phyloP scores from a whole-genome alignment of 2,797 vertebrate species.

The Malacoraja senta region DNA sequence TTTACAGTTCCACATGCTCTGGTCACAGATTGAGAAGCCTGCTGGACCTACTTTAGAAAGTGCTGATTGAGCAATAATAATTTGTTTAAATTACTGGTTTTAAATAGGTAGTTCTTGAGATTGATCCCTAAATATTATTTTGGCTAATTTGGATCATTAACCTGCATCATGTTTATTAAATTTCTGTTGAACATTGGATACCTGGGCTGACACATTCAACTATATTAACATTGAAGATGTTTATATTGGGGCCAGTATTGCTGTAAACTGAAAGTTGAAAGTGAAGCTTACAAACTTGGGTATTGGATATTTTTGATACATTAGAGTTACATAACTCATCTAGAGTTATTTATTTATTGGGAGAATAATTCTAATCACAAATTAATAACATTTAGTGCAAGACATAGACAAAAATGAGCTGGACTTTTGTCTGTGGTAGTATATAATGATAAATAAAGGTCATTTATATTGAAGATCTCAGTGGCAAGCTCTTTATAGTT shows the following conservation, averaged over 20 bases:
- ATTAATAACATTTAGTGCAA: background rate
- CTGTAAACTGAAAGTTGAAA: background rate
- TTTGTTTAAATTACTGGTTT: background rate
- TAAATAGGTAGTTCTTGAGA: background rate
- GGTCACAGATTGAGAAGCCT: background rate
- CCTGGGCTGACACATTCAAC: background rate
- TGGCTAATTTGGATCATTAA: background rate
- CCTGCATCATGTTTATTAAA: background rate
- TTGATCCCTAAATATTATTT: background rate
- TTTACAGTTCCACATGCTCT: background rate
- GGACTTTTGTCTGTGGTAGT: background rate
- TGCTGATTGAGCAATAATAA: background rate
- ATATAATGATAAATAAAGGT: background rate
- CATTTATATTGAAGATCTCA: background rate
- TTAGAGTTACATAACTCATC: background rate
- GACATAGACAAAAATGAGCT: background rate
- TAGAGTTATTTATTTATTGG: background rate
- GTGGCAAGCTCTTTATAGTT: background rate
- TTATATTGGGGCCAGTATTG: background rate
- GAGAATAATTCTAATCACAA: background rate
- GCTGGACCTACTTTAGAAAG: background rate
- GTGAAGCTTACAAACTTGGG: background rate
- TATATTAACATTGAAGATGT: background rate
- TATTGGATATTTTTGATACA: background rate
- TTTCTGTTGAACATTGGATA: background rate